Base-by-base conservation (phyloP, 2,888 invertebrate genomes). In the Ryuthela nishihirai region DNA sequence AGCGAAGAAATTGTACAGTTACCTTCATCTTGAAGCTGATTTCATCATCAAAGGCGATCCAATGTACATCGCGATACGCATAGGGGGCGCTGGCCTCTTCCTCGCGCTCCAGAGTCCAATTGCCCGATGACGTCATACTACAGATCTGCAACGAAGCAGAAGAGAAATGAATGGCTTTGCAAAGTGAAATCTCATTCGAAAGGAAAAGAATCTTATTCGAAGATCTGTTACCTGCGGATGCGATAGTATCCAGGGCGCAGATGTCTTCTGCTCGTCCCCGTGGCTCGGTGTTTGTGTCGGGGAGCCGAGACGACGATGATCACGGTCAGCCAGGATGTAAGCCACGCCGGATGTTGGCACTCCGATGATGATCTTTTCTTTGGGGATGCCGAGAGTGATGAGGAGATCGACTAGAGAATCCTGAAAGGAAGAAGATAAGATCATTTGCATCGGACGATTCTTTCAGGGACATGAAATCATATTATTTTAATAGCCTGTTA, bases 31-130 rank as follows among this genome's bases (percentile, higher is more conserved):
- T 62, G 25, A 58, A 21, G 34, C 62, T 62, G 12, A 56, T 59
- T 43, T 62, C 62, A 42, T 62, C 62, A 32, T 62, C 62, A 34
- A 54, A 62, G 29, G 58, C 62, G 36, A 62, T 49, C 62, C 58
- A 62, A 21, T 58, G 42, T 25, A 53, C 49, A 17, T 44, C 44
- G 18, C 44, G 15, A 25, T 54, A 39, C 15, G 49, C 43, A 29
- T 54, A 59, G 23, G 62, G 62, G 7, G 58, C 47, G 9, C 58
- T 59, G 9, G 42, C 34, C 32, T 62, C 62, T 20, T 46, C 47
- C 20, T 52, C 62, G 15, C 62, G 32, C 4, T 47, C 39, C 36
- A 62, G 20, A 20, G 62, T 54, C 62, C 62, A 62, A 17, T 59
- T 59, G 17, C 26, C 24, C 17, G 20, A 20, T 20, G 18, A n/a